Evolutionary conservation across 2,888 invertebrate species (phyloP), one percentile per base, ranked within the genome.

Genomic region (Onthophagus sagittarius): DNA sequence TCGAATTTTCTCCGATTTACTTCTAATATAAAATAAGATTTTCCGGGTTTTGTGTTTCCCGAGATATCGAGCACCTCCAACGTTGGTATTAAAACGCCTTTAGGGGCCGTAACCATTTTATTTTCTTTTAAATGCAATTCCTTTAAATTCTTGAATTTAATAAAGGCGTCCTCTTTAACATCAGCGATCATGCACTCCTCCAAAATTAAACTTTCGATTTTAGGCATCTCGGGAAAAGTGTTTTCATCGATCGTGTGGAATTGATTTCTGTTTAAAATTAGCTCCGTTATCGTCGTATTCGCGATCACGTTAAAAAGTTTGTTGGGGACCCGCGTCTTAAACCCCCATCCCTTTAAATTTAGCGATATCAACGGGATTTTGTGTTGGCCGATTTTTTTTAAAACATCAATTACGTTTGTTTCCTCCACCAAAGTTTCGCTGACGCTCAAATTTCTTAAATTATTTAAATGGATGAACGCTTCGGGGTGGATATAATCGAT

Each of bases 171-270:
- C 0, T 85, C 79, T 0, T 86, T 86, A 62, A 91, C 85, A 14
- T 82, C 82, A 62, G 87, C 84, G 11, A 87, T 85, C 0, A 86
- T 83, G 0, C 89, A 87, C 79, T 87, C 87, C 71, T 88, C 85
- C 63, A 92, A 83, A 81, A 91, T 89, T 63, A 92, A 79, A 0
- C 86, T 77, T 78, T 87, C 85, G 71, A 91, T 82, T 74, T 88
- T 87, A 0, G 85, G 82, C 89, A 90, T 90, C 63, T 72, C 73
- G 0, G 90, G 89, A 79, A 90, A 90, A 2, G 84, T 82, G n/a
- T 86, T 83, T 7, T 86, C 84, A 9, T 80, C 79, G 5, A 90
- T 85, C 0, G 86, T 80, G 83, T 89, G 89, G 78, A 90, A 89
- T 77, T 89, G 89, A 79, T 90, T 90, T 70, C 86, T 82, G 0